These are phyloP conservation scores for Ceryle rudis DNA, from an alignment of 2,797 vertebrate species.

Conservation along the genomic window DNA sequence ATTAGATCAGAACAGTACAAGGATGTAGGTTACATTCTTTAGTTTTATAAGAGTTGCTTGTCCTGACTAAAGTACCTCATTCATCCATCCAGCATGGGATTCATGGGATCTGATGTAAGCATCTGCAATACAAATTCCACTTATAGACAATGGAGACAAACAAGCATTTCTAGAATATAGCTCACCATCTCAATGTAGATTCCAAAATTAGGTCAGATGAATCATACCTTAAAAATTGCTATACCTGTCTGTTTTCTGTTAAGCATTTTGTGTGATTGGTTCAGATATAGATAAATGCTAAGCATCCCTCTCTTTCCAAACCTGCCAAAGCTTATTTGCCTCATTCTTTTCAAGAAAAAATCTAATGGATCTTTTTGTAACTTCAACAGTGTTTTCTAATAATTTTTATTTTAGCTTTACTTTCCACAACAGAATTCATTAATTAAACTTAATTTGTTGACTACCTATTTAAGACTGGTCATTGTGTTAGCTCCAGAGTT, in stretches of 20 bases:
- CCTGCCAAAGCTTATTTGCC: neutral
- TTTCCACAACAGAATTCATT: neutral
- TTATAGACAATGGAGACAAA: neutral
- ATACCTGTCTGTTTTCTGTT: neutral
- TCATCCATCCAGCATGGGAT: neutral
- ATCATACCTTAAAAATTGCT: neutral
- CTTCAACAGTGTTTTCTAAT: neutral
- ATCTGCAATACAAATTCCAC: neutral
- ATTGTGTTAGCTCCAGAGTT: neutral
- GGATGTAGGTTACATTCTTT: neutral
- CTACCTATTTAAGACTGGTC: neutral
- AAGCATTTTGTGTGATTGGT: neutral
- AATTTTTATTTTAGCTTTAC: neutral
- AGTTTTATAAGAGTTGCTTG: constrained; percentile 26
- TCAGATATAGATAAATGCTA: neutral
- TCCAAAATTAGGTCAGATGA: neutral
- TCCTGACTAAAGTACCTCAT: neutral
- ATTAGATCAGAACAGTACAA: neutral
- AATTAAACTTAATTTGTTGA: neutral
- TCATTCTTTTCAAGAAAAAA: neutral
- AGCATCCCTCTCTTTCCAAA: neutral
- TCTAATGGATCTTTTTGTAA: neutral
- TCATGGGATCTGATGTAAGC: neutral
- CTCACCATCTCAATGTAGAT: neutral
- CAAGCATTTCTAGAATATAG: neutral